These are phyloP conservation scores for Oryzias celebensis DNA, from an alignment of 2,113 vertebrate species.

Conservation along the genomic window DNA sequence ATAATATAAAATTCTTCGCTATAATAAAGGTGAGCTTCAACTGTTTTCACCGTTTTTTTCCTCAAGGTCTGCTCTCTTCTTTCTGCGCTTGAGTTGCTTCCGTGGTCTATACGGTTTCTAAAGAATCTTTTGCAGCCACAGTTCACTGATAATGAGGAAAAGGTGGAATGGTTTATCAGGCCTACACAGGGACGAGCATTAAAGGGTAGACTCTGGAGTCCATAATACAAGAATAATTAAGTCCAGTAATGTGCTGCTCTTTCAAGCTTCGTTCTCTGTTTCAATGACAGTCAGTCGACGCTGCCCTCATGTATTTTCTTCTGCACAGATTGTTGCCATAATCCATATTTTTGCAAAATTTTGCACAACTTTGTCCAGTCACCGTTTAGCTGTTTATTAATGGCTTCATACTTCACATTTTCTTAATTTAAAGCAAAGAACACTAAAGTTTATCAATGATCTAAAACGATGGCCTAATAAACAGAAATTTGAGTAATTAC, in stretches of 20 bases:
- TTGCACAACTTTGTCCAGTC: too few species aligned
- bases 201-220: slow-evolving; percentile 17
- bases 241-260: slow-evolving; percentile 5
- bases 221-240: slow-evolving; percentile 36
- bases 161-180: slow-evolving; percentile 14
- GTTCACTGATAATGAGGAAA: slow-evolving; percentile 15
- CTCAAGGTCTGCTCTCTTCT: background rate
- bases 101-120: background rate
- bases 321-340: too few species aligned
- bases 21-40: too few species aligned
- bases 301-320: background rate
- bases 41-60: background rate
- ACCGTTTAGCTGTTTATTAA: too few species aligned
- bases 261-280: background rate
- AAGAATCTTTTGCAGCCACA: background rate
- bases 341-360: too few species aligned
- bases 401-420: too few species aligned
- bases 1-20: too few species aligned
- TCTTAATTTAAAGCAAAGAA: too few species aligned
- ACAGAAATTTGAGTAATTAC: too few species aligned
- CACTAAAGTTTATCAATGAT: too few species aligned
- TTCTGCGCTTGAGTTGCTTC: background rate
- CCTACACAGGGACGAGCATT: background rate
- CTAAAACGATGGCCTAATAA: too few species aligned
- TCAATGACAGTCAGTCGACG: background rate